phyloP scores from a whole-genome alignment of 2,113 vertebrate species.

The Triplophysa siluroides region DNA sequence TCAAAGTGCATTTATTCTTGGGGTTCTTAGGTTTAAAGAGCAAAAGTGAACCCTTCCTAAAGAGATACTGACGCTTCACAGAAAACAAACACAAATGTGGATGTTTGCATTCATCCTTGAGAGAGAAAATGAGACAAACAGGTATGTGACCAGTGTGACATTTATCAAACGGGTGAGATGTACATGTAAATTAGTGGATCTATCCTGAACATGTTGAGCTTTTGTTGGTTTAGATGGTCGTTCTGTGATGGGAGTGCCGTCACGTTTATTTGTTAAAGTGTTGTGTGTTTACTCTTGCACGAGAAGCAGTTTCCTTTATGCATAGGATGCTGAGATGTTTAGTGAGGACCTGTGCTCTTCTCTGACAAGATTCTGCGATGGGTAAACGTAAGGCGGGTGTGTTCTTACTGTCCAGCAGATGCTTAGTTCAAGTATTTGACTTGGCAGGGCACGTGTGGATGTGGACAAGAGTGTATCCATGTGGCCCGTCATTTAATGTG shows the following conservation, averaged over 20 bases:
- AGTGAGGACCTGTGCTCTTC: not conserved
- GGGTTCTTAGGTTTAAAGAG: not conserved
- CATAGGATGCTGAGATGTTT: slow-evolving; percentile 2
- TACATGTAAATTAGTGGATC: not conserved
- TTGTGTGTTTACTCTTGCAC: slow-evolving; percentile 10
- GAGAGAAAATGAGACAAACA: not conserved
- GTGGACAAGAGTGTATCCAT: slow-evolving; percentile 16
- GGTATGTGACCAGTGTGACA: slow-evolving; percentile 17
- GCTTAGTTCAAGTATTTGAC: not conserved
- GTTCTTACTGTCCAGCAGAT: not conserved
- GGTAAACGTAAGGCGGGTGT: not conserved
- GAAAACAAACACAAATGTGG: not conserved
- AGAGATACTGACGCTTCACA: not conserved
- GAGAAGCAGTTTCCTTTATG: not conserved
- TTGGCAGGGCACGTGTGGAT: slow-evolving; percentile 10
- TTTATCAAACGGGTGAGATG: slow-evolving; percentile 38
- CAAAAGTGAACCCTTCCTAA: not conserved
- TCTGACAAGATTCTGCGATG: not conserved
- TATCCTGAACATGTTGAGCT: not conserved
- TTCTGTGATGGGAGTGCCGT: not conserved
- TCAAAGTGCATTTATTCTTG: not conserved
- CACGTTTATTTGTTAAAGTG: slow-evolving; percentile 17
- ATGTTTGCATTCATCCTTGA: not conserved
- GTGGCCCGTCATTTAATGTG: slow-evolving; percentile 19
- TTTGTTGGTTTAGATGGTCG: slow-evolving; percentile 30